Evolutionary conservation across 2,888 invertebrate genomes (phyloP), one percentile per base, ranked within the genome.

Genomic region (Microdon myrmicae): DNA sequence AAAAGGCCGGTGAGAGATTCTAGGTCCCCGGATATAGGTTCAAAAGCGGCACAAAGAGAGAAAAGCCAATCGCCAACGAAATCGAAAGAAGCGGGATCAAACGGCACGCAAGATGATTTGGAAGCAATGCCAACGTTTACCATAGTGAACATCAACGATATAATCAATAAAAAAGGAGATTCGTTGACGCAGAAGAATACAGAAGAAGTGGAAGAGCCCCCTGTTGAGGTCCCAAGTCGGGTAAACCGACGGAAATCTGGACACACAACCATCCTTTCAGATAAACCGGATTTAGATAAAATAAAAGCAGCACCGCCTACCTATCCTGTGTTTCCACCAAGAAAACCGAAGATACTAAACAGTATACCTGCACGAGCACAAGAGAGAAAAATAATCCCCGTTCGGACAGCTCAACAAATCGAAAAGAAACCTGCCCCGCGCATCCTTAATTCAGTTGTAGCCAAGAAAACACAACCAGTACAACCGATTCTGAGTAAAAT

Each of bases 91-190:
- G 49, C 64, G 12, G 64, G 67, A 2, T 47, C 68, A 2, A 68
- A 71, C 0, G 58, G 37, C 26, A 71, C 73, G 0, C 60, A 68
- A 7, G 77, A 78, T 38, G 78, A 78, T 38, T 73, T 73, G 23
- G 74, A 75, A 47, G 72, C 71, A 8, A 77, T 76, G 74, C 79
- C 78, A n/a, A 79, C 79, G 5, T 79, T 79, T 44, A 79, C 79
- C 14, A 79, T 79, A 39, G 79, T 79, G 4, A 79, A 79, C 48
- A 79, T 79, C 6, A 75, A 78, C 56, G 79, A 79, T 51, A 79
- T 79, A 43, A 79, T 79, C 2, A 79, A 79, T 44, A 79, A 79
- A 58, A 75, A 74, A 25, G 77, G 76, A 3, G 78, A 78, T 68
- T 74, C 75, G 23, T 71, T 76, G 2, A 74, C 76, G 28, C 48